phyloP scores from a whole-genome alignment of 1,140 invertebrate genomes.

The Atta texana region DNA sequence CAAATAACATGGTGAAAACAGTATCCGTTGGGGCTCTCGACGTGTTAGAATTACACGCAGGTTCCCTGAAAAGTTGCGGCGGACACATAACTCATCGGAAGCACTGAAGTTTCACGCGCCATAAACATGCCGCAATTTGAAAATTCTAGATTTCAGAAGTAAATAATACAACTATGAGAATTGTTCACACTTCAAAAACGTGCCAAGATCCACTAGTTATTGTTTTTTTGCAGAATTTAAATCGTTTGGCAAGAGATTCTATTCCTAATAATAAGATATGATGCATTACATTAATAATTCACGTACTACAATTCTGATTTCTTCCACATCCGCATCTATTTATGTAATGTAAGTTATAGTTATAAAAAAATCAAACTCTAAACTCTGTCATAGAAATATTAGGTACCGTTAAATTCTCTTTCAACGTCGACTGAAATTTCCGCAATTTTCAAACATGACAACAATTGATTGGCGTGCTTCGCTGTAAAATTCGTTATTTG shows the following conservation, averaged over 20 bases:
- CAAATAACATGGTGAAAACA: constrained; percentile 1
- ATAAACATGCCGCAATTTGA: constrained; percentile 27
- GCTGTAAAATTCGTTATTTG: constrained; percentile 25
- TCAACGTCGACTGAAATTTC: background rate
- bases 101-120: constrained; percentile 40
- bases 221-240: background rate
- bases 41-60: constrained; percentile 27
- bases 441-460: constrained; percentile 5
- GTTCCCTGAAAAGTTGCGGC: constrained; percentile 27
- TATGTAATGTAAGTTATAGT: too few relatives aligned
- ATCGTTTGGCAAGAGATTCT: background rate
- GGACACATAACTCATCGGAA: constrained; percentile 5
- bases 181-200: background rate
- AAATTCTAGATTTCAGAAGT: constrained; percentile 25
- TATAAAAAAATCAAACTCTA: background rate
- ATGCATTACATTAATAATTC: background rate
- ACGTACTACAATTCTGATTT: too few relatives aligned
- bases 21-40: background rate
- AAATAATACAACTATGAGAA: constrained; percentile 5
- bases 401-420: constrained; percentile 1
- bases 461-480: background rate
- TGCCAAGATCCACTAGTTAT: background rate
- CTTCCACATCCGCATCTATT: background rate
- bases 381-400: background rate
- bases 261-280: background rate